Conservation (phyloP, 2,888 invertebrate genomes). For the Phortica magna region DNA sequence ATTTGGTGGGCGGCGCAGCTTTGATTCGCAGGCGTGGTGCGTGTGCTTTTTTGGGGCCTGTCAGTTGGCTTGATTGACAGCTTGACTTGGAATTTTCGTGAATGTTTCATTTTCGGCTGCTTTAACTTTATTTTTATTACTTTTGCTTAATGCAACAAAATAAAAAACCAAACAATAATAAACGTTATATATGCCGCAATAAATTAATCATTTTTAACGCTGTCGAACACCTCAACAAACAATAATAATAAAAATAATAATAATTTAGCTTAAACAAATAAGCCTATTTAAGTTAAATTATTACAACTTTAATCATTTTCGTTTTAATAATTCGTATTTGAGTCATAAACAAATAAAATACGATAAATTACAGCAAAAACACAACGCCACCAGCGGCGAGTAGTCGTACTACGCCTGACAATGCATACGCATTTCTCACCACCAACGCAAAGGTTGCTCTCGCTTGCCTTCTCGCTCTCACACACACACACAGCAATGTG, state of each 20-base stretch:
- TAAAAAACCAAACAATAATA: background rate
- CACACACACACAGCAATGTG: no score
- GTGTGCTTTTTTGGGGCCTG: constrained; percentile 64
- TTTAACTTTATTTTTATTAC: constrained; percentile 1
- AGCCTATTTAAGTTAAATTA: constrained; percentile 46
- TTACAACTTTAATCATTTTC: constrained; percentile 46
- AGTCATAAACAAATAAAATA: background rate
- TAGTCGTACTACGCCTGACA: constrained; percentile 51
- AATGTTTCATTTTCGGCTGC: constrained; percentile 60
- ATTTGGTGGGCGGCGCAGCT: background rate
- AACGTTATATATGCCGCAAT: background rate
- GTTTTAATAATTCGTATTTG: background rate
- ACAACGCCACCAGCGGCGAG: constrained; percentile 47
- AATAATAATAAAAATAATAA: background rate
- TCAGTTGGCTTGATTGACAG: constrained; percentile 76
- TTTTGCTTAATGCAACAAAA: constrained; percentile 32
- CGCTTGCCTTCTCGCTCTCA: constrained; percentile 43
- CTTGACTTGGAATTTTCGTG: constrained; percentile 74
- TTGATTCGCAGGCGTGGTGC: constrained; percentile 44
- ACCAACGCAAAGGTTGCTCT: constrained; percentile 34
- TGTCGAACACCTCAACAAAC: background rate
- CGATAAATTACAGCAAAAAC: background rate
- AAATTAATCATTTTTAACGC: no score
- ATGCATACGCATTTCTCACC: constrained; percentile 5
- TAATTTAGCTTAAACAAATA: background rate